These are phyloP conservation scores for Muscicapa adusta DNA, from an alignment of 2,113 vertebrate genomes.

Conservation along the genomic window DNA sequence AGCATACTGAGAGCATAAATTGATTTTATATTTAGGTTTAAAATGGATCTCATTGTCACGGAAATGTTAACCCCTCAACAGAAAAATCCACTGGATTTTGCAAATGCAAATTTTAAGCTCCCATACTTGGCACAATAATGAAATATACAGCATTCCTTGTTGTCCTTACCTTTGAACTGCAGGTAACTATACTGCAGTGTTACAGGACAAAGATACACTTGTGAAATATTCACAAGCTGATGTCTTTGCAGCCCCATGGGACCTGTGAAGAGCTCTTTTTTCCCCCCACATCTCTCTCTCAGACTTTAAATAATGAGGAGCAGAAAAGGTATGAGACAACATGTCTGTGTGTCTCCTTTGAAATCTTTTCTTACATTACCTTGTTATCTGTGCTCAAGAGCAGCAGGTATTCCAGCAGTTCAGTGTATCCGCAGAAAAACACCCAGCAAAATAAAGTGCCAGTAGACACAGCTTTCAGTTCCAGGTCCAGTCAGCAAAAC, in stretches of 20 bases:
- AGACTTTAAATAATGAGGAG: slow-evolving; percentile 68
- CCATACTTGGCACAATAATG: not conserved
- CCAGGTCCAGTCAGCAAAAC: not conserved
- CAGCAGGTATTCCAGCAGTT: slow-evolving; percentile 39
- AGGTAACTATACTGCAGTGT: slow-evolving; percentile 43
- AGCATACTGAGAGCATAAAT: not conserved
- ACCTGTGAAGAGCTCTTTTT: slow-evolving; percentile 62
- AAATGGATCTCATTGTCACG: not conserved
- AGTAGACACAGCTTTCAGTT: not conserved
- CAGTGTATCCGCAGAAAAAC: slow-evolving; percentile 28
- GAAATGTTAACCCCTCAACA: not conserved
- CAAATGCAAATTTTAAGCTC: not conserved
- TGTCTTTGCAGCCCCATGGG: slow-evolving; percentile 61
- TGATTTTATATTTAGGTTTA: not conserved
- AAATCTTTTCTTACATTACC: slow-evolving; percentile 56
- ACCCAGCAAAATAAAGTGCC: not conserved
- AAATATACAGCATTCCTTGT: slow-evolving; percentile 8
- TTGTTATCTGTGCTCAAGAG: slow-evolving; percentile 59
- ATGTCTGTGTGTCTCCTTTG: slow-evolving; percentile 61
- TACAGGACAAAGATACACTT: slow-evolving; percentile 62
- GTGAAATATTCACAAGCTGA: slow-evolving; percentile 66
- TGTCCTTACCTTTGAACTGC: slow-evolving; percentile 58
- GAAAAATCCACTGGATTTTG: not conserved
- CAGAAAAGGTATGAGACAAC: slow-evolving; percentile 54
- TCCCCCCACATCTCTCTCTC: slow-evolving; percentile 39